Evolutionary conservation across 2,797 vertebrate species (phyloP), one percentile per base, ranked within the genome.

Genomic region (Girardinus metallicus): DNA sequence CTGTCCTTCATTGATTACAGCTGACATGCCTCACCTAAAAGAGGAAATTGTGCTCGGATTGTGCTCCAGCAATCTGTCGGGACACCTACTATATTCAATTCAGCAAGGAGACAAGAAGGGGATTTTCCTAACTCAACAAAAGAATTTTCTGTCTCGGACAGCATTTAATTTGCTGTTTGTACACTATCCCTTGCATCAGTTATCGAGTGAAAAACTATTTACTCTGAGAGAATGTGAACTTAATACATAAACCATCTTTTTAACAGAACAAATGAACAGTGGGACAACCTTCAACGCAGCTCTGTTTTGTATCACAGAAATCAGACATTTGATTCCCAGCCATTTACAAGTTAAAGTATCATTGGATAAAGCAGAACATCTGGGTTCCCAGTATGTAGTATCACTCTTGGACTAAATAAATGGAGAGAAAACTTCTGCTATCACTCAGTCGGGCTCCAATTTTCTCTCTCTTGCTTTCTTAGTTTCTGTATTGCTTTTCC

Each of bases 11-110:
- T 90, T 95, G 94, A 96, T 96, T 96, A 95, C 93, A 95, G 95
- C 79, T 95, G 95, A 96, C 95, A 95, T 93, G 90, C 93, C 94
- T 96, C 95, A 96, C 93, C 95, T 90, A 92, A 91, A 89, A 90
- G 82, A 87, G 95, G 94, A 96, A 96, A 96, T 96, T 96, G 96
- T 94, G 87, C 89, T 94, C 70, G 85, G 94, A 89, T 93, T 93
- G 91, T 94, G 74, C 87, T 85, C 86, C 76, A 87, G 85, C 86
- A 78, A 90, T 91, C 89, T 88, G 84, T 83, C 83, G 47, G 46
- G 86, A 89, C 91, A 90, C 76, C 81, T 80, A 88, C 92, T 91
- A 87, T 89, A 91, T 94, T 94, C 91, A 93, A 91, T 93, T 77
- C 84, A 87, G 70, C 47, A 51, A 79, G 79, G 81, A 88, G 91